Evolutionary conservation across 2,888 invertebrate species (phyloP), one percentile per base, ranked within the genome.

Genomic region (Allolobophora icterica): DNA sequence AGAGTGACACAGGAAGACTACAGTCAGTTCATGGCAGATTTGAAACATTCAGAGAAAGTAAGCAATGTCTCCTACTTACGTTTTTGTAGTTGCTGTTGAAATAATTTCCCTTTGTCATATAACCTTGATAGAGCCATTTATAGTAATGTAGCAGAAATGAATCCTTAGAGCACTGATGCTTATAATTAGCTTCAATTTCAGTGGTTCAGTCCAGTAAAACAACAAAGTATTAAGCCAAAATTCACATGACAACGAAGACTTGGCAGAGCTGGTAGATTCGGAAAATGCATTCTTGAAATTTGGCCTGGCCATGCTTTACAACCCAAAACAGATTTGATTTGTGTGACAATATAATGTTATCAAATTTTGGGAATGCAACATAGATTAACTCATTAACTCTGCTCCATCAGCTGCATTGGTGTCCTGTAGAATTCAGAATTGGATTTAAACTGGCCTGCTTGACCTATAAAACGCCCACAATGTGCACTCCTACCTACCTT

Each of bases 31-130:
- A 97, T 98, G 96, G 96, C 97, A 93, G 97, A 97, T 95, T 97
- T 98, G 95, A 97, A 97, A 95, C 97, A 97, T 94, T 98, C 98
- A 94, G 98, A 98, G 96, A 98, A 98, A 96, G 98, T 98, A 87
- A 87, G 35, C 35, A 6, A 35, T 24, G 35, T 34, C 87, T 87
- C 21, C 71, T 71, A n/a, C 71, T 71, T 71, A 71, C 6, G 8
- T 30, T n/a, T 71, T 8, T 71, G 71, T 13, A 71, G 30, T 71
- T 71, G 71, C n/a, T n/a, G 30, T 30, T 71, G 30, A 71, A 71
- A n/a, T n/a, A 71, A 71, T n/a, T 71, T 71, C 1, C 30, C 8
- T 5, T 71, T 71, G 71, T n/a, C 3, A 2, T 11, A 71, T 71
- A 71, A 71, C n/a, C n/a, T 8, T 11, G 13, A 11, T 71, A 52